Evolutionary conservation across 2,113 vertebrate species (phyloP).

Genomic region (Hystrix cristata): DNA sequence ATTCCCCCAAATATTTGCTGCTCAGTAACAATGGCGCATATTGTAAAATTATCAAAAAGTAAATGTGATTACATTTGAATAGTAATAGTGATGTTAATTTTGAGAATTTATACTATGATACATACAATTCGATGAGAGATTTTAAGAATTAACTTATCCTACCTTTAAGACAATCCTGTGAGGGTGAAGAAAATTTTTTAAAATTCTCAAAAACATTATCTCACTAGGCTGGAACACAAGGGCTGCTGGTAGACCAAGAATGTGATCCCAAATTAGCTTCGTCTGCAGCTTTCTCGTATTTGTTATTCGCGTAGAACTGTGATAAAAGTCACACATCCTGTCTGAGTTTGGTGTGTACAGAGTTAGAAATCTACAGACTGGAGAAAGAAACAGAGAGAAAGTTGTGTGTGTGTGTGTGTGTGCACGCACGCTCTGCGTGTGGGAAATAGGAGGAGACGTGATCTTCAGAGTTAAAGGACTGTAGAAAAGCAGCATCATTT

Average conservation of each 20-base stretch:
- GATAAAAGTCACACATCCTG: background rate
- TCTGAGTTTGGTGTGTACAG: background rate
- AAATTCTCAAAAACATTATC: background rate
- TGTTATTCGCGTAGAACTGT: background rate
- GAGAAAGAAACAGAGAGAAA: background rate
- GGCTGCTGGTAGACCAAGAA: background rate
- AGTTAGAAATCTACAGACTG: background rate
- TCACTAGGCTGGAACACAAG: background rate
- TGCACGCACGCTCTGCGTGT: fast-evolving
- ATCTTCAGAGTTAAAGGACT: background rate
- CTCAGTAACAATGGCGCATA: background rate
- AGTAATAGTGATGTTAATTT: background rate
- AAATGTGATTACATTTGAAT: background rate
- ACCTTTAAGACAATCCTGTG: background rate
- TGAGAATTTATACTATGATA: background rate
- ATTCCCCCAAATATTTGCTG: background rate
- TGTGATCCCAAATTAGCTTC: background rate
- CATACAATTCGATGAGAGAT: background rate
- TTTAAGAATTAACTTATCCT: background rate
- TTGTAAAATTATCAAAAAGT: background rate
- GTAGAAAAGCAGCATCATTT: background rate
- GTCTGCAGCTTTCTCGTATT: background rate
- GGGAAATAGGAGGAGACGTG: background rate
- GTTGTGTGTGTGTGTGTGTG: background rate
- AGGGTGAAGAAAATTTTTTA: background rate